Evolutionary conservation across 2,113 vertebrate genomes (phyloP).

Genomic region (Leiothrix lutea): DNA sequence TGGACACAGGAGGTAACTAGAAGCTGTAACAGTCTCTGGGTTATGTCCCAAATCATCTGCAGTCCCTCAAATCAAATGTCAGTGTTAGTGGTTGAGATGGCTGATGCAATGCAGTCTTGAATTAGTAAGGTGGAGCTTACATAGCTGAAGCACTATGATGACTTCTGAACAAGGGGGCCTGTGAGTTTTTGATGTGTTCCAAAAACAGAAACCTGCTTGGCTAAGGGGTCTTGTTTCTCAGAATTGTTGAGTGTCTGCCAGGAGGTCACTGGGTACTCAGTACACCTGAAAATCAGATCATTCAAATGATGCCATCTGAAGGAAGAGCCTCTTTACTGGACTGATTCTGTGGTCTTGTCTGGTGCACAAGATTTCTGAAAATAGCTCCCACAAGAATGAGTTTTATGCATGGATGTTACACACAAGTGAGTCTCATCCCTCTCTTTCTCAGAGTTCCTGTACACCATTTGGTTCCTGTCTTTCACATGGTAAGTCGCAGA

Average conservation of each 20-base stretch:
- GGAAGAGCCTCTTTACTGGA: neutral
- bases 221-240: neutral
- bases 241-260: neutral
- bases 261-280: neutral
- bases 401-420: neutral
- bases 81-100: neutral
- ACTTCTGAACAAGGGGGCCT: neutral
- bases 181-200: neutral
- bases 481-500: neutral
- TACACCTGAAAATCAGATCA: neutral
- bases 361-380: neutral
- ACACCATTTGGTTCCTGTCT: neutral
- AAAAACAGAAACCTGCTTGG: neutral
- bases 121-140: neutral
- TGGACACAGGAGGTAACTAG: neutral
- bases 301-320: neutral
- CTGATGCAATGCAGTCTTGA: neutral
- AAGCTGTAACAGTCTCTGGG: neutral
- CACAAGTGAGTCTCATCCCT: neutral
- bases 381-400: neutral
- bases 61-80: neutral
- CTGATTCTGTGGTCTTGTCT: neutral
- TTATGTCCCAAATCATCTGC: neutral
- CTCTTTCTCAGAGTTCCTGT: neutral
- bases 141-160: fast-evolving